Evolutionary conservation across 2,888 invertebrate species (phyloP).

Genomic region (Ophion ventricosus): DNA sequence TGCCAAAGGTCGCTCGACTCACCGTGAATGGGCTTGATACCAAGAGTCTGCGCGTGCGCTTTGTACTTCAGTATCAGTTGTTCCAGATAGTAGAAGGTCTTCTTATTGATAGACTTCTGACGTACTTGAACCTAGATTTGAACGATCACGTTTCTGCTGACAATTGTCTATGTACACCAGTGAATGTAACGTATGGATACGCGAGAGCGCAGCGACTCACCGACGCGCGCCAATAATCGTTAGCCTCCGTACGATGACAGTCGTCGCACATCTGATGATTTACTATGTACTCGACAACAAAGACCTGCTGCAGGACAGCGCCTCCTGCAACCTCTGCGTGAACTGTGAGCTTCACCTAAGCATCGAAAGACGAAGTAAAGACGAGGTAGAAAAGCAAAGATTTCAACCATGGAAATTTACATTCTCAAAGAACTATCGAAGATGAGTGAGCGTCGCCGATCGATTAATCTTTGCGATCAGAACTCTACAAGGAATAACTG

Average conservation of each 20-base stretch:
- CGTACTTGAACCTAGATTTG: conserved; percentile 90
- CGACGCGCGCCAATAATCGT: conserved; percentile 97
- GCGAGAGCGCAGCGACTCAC: conserved; percentile 80
- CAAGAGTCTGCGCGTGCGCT: conserved; percentile 94
- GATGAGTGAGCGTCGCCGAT: no score
- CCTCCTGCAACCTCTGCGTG: conserved; percentile 97
- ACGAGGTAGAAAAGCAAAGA: no score
- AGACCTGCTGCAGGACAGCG: conserved; percentile 96
- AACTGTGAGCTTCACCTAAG: conserved; percentile 93
- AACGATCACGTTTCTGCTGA: conserved; percentile 19
- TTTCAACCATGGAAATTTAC: no score
- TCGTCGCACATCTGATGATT: conserved; percentile 98
- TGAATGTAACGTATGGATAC: background rate
- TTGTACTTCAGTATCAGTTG: conserved; percentile 98
- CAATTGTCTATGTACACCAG: background rate
- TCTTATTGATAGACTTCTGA: conserved; percentile 95
- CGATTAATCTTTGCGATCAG: no score
- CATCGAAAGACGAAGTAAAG: background rate
- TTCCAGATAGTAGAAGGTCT: conserved; percentile 98
- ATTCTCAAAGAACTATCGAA: no score
- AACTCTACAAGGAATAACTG: background rate
- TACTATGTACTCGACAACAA: conserved; percentile 96
- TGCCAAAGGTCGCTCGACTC: conserved; percentile 65
- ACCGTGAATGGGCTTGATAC: conserved; percentile 94
- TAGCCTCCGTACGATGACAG: conserved; percentile 98